Evolutionary conservation across 2,113 vertebrate genomes (phyloP), one percentile per base, ranked within the genome.

Genomic region (Poeciliopsis prolifica): DNA sequence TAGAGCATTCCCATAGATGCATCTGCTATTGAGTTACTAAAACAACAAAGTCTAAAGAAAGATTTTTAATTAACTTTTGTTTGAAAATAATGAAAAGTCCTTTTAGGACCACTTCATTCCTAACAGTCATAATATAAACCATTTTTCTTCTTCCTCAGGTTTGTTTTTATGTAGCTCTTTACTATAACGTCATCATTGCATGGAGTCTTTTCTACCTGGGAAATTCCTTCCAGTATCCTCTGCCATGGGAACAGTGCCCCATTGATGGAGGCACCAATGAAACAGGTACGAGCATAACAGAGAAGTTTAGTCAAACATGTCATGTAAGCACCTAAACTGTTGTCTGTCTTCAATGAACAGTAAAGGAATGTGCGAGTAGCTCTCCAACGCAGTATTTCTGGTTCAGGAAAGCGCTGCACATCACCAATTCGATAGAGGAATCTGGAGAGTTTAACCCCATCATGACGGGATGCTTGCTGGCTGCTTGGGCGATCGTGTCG

Each of bases 381-480:
- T 95, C 95, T 1, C 90, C 96, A 7, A 95, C 93, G 6, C 87
- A 93, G 0, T 97, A 95, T 77, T 97, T 96, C 93, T 97, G 96
- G 96, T 97, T 96, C 89, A 93, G 91, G 8, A 86, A 93, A 78
- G 95, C 96, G n/a, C 86, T 97, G 48, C 89, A 96, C 44, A 93
- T 95, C 87, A 95, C 96, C 0, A 92, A 92, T 73, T 95, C 92
- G 3, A 95, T 96, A 5, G 79, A 94, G 3, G 91, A 94, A 4
- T 84, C 89, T 0, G 95, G 95, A 61, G 87, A 90, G 9, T 91
- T 95, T 12, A 94, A 95, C 79, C 73, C 83, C 30, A 84, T 91
- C 67, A 94, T 96, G 90, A 92, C 84, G 0, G 89, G 95, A 61
- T 94, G 93, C 63, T 91, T 96, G 35, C 70, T 96, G 62, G 87